Evolutionary conservation across 2,113 vertebrate genomes (phyloP).

Genomic region (Hemibagrus wyckioides): DNA sequence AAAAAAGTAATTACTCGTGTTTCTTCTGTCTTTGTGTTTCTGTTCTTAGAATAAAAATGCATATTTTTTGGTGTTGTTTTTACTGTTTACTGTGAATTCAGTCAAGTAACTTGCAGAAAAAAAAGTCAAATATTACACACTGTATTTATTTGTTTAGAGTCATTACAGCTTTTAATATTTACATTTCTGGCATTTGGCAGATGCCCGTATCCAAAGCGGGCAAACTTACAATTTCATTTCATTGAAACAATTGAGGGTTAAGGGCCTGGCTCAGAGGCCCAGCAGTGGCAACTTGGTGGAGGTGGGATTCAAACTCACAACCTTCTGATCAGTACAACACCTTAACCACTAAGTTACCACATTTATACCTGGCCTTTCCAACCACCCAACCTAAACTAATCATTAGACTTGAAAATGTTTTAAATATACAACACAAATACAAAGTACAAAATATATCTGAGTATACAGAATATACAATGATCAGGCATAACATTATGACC

Average conservation of each 20-base stretch:
- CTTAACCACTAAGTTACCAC: too few species aligned
- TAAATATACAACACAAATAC: background rate
- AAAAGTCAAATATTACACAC: background rate
- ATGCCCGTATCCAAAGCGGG: too few species aligned
- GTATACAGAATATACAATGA: too few species aligned
- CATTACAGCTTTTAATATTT: background rate
- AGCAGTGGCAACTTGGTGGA: too few species aligned
- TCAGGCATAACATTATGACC: too few species aligned
- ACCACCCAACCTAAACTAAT: background rate
- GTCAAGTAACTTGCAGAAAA: background rate
- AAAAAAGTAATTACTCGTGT: constrained; percentile 1
- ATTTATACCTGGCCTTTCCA: background rate
- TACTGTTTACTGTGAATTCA: background rate
- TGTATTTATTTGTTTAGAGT: background rate
- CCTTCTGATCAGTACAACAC: too few species aligned
- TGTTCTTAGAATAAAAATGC: background rate
- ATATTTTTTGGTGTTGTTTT: background rate
- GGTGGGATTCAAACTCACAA: too few species aligned
- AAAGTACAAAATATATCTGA: too few species aligned
- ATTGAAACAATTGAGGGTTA: too few species aligned
- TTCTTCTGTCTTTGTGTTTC: constrained; percentile 37
- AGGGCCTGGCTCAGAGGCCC: too few species aligned
- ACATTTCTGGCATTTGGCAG: too few species aligned
- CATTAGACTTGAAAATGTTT: background rate
- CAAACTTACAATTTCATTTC: too few species aligned